Evolutionary conservation across 1,140 invertebrate species (phyloP), one percentile per base, ranked within the genome.

Genomic region (Leptoteleia sp.): DNA sequence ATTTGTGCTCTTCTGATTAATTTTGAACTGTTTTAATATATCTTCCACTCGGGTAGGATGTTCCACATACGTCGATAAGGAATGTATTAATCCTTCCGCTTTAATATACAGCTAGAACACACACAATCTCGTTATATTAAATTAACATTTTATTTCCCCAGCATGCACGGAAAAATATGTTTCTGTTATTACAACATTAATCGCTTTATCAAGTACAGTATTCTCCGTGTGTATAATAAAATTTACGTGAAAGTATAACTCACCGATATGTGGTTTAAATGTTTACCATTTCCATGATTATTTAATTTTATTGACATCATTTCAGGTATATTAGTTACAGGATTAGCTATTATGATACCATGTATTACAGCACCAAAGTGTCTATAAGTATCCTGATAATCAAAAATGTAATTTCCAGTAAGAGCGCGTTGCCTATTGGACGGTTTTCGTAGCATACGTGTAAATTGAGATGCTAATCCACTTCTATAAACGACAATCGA

Each of bases 331-430:
- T 92, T 92, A 8, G 92, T 92, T 27, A 84, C 80, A 17, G 90
- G 90, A 84, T 93, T 92, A 1, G 91, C 92, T n/a, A 93, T 90
- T 1, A 92, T 82, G 15, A 92, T 87, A 16, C 89, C 87, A 71
- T 93, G 91, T 12, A 93, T 73, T 83, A 93, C 89, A 0, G 91
- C 89, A 2, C 92, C 92, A 68, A 92, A 92, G 64, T 91, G 91
- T 31, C 91, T 88, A 40, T 90, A 89, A 7, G 86, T 88, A 79
- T 93, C 92, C 70, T 91, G 90, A 81, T 92, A 92, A 76, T 93
- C 93, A 57, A 92, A 88, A 42, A 93, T 83, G 75, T 93, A 93
- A 81, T 93, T 93, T 15, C 92, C 92, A 4, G 92, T 93, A 9
- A 91, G 87, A 85, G 92, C 91, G 45, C 90, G 89, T 31, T 91